Conservation (phyloP, 64 coral and sea anemone species). For the Montipora cactus region DNA sequence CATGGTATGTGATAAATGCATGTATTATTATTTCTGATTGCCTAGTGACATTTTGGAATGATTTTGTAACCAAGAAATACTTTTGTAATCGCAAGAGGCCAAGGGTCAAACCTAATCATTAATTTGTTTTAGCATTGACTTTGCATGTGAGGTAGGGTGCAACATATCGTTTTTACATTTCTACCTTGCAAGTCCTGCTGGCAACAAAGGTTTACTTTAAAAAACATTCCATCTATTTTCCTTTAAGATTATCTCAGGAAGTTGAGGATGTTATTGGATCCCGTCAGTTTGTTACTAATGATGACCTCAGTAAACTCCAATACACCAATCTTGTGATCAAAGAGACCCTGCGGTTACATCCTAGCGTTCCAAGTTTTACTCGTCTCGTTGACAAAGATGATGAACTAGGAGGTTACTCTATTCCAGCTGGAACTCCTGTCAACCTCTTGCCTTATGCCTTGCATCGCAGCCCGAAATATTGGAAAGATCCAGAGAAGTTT, state of each 20-base stretch:
- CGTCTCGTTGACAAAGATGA: conserved; percentile 5
- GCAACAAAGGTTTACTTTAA: too few species aligned
- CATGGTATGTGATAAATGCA: too few species aligned
- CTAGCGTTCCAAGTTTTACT: conserved; percentile 26
- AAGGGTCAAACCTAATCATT: too few species aligned
- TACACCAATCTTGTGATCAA: conserved; percentile 50
- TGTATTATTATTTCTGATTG: too few species aligned
- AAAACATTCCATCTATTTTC: background rate
- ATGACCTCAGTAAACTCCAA: conserved; percentile 45
- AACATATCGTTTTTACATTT: too few species aligned
- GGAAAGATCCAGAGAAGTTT: conserved; percentile 44
- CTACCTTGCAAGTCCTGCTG: background rate
- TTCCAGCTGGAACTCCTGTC: conserved; percentile 26
- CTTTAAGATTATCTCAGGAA: conserved; percentile 21
- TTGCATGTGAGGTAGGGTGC: too few species aligned
- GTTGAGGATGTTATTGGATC: conserved; percentile 16
- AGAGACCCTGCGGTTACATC: conserved; percentile 64
- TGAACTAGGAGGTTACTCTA: conserved; percentile 26
- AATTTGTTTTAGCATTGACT: too few species aligned
- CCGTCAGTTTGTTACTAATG: conserved; percentile 12
- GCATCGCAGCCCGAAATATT: conserved; percentile 29
- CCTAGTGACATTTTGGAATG: too few species aligned
- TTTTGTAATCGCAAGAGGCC: too few species aligned
- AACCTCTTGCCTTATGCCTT: background rate
- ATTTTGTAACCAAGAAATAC: too few species aligned